Percentiles rank a stretch among this genome's conserved stretches.
phyloP scores from a whole-genome alignment of 35 echinoderm and acorn worm species.

The Apostichopus parvimensis region DNA sequence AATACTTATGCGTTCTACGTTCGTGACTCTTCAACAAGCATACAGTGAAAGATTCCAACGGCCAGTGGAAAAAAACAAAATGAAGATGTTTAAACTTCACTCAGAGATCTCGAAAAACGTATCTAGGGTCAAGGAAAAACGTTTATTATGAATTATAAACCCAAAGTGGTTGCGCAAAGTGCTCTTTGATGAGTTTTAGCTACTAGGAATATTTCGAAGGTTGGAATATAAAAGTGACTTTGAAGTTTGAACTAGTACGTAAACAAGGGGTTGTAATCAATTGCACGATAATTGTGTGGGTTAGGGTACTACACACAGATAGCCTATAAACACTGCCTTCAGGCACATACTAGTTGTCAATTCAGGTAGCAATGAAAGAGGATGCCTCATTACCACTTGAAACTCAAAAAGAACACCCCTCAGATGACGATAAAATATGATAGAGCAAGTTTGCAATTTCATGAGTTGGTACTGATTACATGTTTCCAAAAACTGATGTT shows the following conservation, averaged over 20 bases:
- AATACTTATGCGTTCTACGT: background rate
- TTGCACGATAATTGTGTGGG: background rate
- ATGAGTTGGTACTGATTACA: too few relatives aligned
- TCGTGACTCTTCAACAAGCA: background rate
- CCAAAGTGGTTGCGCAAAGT: too few relatives aligned
- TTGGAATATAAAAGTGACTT: background rate
- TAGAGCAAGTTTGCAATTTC: too few relatives aligned
- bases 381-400: too few relatives aligned
- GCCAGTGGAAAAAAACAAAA: background rate
- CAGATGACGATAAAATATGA: too few relatives aligned
- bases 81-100: background rate
- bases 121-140: too few relatives aligned
- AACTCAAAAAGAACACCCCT: too few relatives aligned
- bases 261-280: background rate
- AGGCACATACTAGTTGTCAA: background rate
- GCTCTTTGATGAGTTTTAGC: background rate
- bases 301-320: background rate
- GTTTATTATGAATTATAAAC: too few relatives aligned
- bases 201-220: background rate
- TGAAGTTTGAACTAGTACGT: background rate
- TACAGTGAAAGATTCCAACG: background rate
- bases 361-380: too few relatives aligned
- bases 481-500: too few relatives aligned
- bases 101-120: too few relatives aligned
- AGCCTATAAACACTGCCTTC: background rate